Evolutionary conservation across 2,888 invertebrate genomes (phyloP).

Genomic region (Campoletis raptor): DNA sequence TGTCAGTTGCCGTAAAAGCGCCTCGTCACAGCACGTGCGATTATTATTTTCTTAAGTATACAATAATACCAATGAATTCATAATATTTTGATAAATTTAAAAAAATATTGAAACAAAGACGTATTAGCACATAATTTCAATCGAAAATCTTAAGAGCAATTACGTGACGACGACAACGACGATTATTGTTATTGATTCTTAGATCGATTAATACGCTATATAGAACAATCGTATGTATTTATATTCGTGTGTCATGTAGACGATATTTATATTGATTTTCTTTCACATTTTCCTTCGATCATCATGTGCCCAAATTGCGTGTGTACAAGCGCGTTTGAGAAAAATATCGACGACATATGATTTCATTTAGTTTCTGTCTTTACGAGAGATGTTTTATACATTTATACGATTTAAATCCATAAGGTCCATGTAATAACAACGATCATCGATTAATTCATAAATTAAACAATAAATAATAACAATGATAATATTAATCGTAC

Average conservation of each 20-base stretch:
- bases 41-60: conserved; percentile 1
- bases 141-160: conserved; percentile 1
- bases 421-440: conserved; percentile 47
- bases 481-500: conserved; percentile 56
- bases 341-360: conserved; percentile 54
- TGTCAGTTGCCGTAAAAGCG: conserved; percentile 68
- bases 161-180: conserved; percentile 52
- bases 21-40: conserved; percentile 41
- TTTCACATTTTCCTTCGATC: not conserved
- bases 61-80: conserved; percentile 3
- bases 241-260: not conserved
- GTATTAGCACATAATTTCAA: not conserved
- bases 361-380: conserved; percentile 10
- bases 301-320: not conserved
- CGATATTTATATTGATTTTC: not conserved
- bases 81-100: conserved; percentile 9
- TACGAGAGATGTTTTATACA: conserved; percentile 58
- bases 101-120: conserved; percentile 17
- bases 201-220: conserved; percentile 34
- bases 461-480: conserved; percentile 47
- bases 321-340: conserved; percentile 40
- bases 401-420: conserved; percentile 57
- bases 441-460: conserved; percentile 30
- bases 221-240: conserved; percentile 39
- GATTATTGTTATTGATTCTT: conserved; percentile 49